Conservation (phyloP, 2,113 vertebrate genomes). For the Leptodactylus fuscus region DNA sequence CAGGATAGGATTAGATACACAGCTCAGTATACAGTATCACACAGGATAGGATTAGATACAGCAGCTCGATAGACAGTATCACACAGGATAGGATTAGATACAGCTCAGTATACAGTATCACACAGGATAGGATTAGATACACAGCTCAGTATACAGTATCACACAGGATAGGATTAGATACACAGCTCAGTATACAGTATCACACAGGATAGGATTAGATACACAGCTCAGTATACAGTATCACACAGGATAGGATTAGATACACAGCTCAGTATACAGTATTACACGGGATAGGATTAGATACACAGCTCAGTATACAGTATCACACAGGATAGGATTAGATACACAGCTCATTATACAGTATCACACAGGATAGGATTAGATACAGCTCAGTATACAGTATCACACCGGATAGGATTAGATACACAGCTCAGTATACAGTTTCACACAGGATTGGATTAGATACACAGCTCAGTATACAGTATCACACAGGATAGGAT, state of each 20-base stretch:
- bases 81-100: constrained; percentile 10
- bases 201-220: not conserved
- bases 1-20: constrained; percentile 1
- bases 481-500: constrained; percentile 1
- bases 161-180: not conserved
- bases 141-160: not conserved
- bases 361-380: not conserved
- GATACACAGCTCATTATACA: not conserved
- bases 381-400: not conserved
- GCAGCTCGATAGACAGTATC: not conserved
- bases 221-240: not conserved
- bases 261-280: too few species aligned
- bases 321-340: constrained; percentile 10
- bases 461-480: not conserved
- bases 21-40: not conserved
- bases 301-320: not conserved
- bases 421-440: not conserved
- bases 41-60: constrained; percentile 2
- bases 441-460: not conserved
- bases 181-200: not conserved
- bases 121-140: not conserved
- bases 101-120: not conserved
- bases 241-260: not conserved
- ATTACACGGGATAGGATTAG: not conserved
- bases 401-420: not conserved